Evolutionary conservation across 2,888 invertebrate species (phyloP), one percentile per base, ranked within the genome.

Genomic region (Tetanocera ferruginea): DNA sequence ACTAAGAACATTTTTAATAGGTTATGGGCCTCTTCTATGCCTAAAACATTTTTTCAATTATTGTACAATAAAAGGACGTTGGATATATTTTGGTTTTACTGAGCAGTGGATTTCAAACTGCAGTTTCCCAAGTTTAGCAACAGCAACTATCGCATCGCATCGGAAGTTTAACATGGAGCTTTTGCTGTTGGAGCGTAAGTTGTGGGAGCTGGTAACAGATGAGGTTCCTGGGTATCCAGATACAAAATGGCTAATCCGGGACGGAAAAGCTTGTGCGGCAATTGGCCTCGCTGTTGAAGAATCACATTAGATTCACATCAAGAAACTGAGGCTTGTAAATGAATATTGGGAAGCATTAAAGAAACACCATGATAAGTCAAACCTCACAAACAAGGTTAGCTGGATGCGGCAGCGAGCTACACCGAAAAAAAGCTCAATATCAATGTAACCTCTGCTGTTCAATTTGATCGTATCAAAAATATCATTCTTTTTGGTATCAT

Each of bases 141-240:
- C 57, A 57, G 57, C 66, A 76, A 55, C 31, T 14, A 5, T 76
- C 34, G n/a, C 49, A 76, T 0, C n/a, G n/a, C n/a, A n/a, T 19
- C 37, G 43, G 14, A 76, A 77, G 17, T 73, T 77, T 6, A 77
- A 77, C 34, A 77, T 77, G 73, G 77, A 77, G 51, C 52, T 77
- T 14, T 17, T 77, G 17, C 57, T 77, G 51, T 23, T 77, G 60
- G 77, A 77, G 37, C 64, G 73, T 37, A 66, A 77, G 34, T 19
- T 78, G 17, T 75, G 71, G 75, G 76, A 55, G 25, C 6, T 57
- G 14, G 71, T 37, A 17, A 19, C 67, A 5, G 37, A 28, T 4
- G 74, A n/a, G 5, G 28, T 60, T 4, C 74, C 69, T 5, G 23
- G 1, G 1, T 14, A 11, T 1, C 52, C 9, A 1, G 66, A 75